Base-by-base conservation (phyloP, 2,888 invertebrate species). In the Gari tellinella region DNA sequence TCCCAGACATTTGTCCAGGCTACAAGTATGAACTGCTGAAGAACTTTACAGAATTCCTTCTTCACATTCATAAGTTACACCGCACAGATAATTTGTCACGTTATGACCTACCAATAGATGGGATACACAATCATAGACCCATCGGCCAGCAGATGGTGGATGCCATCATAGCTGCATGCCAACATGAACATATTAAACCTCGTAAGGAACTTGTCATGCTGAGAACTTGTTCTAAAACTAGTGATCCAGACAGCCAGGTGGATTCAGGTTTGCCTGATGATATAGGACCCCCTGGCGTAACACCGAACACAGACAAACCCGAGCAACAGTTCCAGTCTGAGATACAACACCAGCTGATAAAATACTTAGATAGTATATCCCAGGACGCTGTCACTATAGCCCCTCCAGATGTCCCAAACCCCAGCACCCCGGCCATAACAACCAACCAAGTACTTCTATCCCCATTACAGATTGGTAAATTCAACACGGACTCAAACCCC, bases 11-110 rank as follows among this genome's bases (percentile, higher is more conserved):
- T 21, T 72, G 74, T 37, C 67, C 73, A 7, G 80, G 80, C 0
- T 80, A 70, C 43, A 76, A 67, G 46, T 80, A 76, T 56, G 56
- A 63, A 25, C 64, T 80, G 14, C 70, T 68, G 65, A 80, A 80
- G 52, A 61, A 80, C 63, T 80, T 80, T 31, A 60, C 67, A 7
- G 76, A 80, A 37, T 76, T 80, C 25, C 64, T 80, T 10, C 53
- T 76, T 17, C 76, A 76, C 52, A 62, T 76, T 45, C 80, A 80
- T 43, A 60, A 72, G 38, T n/a, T 80, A n/a, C 55, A 62, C 19
- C 51, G 77, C 15, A 66, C 77, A 1, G 72, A 77, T 37, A 62
- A 77, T n/a, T 48, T 77, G 21, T 53, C 62, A 3, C 46, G 51
- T 10, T 77, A 72, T 56, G 72, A 77, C 23, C 51, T 77, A 15